Conservation (phyloP, 2,797 vertebrate species). For the Setipinna tenuifilis region DNA sequence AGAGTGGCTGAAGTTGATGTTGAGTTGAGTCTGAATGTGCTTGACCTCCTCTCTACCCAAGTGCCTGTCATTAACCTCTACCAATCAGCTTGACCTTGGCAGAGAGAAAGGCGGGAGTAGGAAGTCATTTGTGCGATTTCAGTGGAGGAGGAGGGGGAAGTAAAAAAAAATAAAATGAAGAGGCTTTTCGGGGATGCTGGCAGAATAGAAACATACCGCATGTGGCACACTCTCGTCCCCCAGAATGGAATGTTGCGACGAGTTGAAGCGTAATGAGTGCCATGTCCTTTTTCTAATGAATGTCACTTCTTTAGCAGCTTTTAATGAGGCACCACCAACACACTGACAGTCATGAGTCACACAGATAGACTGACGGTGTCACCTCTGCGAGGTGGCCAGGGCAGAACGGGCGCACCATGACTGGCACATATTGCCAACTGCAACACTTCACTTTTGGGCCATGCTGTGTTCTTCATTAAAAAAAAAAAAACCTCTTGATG, state of each 20-base stretch:
- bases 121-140: slow-evolving; percentile 30
- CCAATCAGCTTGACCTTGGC: slow-evolving; percentile 81
- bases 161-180: not conserved
- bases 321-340: not conserved
- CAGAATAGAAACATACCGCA: slow-evolving; percentile 31
- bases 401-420: not conserved
- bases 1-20: slow-evolving; percentile 62
- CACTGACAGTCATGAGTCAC: not conserved
- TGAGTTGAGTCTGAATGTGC: slow-evolving; percentile 69
- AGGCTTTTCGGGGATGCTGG: slow-evolving; percentile 43
- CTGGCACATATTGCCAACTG: not conserved
- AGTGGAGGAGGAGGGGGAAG: slow-evolving; percentile 24
- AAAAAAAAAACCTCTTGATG: slow-evolving; percentile 31
- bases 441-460: slow-evolving; percentile 10
- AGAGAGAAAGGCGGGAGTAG: slow-evolving; percentile 61
- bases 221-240: slow-evolving; percentile 16
- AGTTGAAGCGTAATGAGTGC: slow-evolving; percentile 29
- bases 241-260: slow-evolving; percentile 45
- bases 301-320: not conserved
- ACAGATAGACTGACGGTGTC: too few species aligned
- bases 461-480: not conserved
- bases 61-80: slow-evolving; percentile 78
- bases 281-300: slow-evolving; percentile 34
- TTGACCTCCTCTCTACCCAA: slow-evolving; percentile 73
- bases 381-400: not conserved